Evolutionary conservation across 2,113 vertebrate species (phyloP).

Genomic region (Irena cyanogastra): DNA sequence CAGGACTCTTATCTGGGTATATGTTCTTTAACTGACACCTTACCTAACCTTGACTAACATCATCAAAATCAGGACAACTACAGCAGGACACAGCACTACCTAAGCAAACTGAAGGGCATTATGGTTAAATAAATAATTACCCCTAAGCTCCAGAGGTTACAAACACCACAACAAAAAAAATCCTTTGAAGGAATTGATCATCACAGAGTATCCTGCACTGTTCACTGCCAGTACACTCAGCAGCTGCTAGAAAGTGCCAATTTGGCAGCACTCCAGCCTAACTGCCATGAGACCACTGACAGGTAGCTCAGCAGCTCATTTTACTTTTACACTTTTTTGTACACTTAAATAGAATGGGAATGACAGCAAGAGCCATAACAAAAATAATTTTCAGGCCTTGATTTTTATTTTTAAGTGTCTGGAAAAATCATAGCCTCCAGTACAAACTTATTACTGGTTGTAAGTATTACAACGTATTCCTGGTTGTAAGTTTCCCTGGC

Average conservation of each 20-base stretch:
- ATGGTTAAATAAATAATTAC: background rate
- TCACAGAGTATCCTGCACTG: background rate
- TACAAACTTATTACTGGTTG: background rate
- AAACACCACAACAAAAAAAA: background rate
- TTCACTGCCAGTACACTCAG: background rate
- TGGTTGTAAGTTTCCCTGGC: background rate
- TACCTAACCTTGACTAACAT: background rate
- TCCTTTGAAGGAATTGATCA: background rate
- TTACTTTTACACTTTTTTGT: background rate
- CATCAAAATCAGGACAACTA: background rate
- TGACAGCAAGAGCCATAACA: background rate
- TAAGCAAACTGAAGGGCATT: background rate
- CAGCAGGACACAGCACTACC: background rate
- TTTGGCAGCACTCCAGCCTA: background rate
- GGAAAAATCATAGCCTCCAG: background rate
- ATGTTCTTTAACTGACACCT: background rate
- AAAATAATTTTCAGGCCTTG: background rate
- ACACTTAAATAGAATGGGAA: background rate
- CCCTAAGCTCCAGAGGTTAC: background rate
- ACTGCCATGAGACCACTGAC: background rate
- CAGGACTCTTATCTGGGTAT: background rate
- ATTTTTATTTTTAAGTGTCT: background rate
- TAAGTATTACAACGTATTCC: too few species aligned
- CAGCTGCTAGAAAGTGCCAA: background rate
- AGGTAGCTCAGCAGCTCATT: background rate